Evolutionary conservation across 2,113 vertebrate genomes (phyloP).

Genomic region (Kryptolebias marmoratus): DNA sequence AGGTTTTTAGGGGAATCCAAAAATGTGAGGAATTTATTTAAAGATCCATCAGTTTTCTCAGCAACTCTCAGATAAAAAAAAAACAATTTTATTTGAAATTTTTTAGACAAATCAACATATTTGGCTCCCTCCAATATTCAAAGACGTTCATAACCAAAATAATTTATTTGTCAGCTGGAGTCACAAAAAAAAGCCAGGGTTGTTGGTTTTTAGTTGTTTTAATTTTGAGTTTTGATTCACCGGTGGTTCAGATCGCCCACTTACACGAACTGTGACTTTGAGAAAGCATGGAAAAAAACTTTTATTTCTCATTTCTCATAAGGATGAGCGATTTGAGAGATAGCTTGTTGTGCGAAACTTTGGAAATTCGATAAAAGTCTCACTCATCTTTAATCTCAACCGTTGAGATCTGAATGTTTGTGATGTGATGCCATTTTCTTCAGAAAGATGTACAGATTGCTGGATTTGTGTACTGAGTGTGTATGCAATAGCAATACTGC

Average conservation of each 20-base stretch:
- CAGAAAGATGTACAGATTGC: constrained; percentile 67
- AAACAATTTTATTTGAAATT: too few relatives aligned
- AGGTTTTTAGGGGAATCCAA: constrained; percentile 27
- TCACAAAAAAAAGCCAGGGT: constrained; percentile 7
- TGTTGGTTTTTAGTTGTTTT: constrained; percentile 26
- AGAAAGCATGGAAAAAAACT: neutral
- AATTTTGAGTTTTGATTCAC: constrained; percentile 17
- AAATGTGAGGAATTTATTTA: neutral
- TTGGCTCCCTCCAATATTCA: constrained; percentile 15
- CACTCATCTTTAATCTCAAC: constrained; percentile 26
- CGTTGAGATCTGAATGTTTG: constrained; percentile 63
- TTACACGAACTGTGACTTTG: constrained; percentile 42
- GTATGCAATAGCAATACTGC: constrained; percentile 77
- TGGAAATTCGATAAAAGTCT: constrained; percentile 29
- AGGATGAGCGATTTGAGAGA: neutral
- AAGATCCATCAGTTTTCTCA: neutral
- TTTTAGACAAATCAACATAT: neutral
- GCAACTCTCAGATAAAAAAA: neutral
- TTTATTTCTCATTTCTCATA: neutral
- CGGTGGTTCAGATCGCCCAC: constrained; percentile 22
- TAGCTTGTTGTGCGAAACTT: constrained; percentile 24
- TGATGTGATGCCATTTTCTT: constrained; percentile 55
- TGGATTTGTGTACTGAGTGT: constrained; percentile 71
- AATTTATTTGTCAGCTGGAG: constrained; percentile 25
- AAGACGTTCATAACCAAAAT: constrained; percentile 20